Base-by-base conservation (phyloP, 1,140 invertebrate species). In the Rhynchophorus ferrugineus region DNA sequence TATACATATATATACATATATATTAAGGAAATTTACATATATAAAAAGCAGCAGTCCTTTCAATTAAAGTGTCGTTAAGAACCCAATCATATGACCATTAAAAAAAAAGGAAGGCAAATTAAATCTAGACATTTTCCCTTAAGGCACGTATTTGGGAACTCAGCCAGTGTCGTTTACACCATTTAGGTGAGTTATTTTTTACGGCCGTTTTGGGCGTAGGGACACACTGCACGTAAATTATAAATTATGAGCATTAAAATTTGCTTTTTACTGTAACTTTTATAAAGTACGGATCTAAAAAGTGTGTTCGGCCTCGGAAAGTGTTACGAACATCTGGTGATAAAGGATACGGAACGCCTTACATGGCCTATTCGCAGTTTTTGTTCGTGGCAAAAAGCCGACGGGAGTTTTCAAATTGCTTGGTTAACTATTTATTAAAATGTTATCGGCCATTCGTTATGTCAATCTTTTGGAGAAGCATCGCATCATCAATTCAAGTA, bases 1-100 rank as follows among this genome's bases (percentile, higher is more conserved):
- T 36, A 36, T 47, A 33, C 37, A 38, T 34, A 34, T 44, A 48
- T n/a, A n/a, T n/a, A n/a, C n/a, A n/a, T n/a, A n/a, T n/a, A n/a
- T n/a, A n/a, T n/a, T n/a, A n/a, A n/a, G n/a, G n/a, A n/a, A n/a
- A n/a, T n/a, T n/a, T n/a, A n/a, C n/a, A n/a, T n/a, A n/a, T n/a
- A n/a, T n/a, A 21, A 53, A 24, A 36, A 22, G 17, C 17, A 42
- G 11, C n/a, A 42, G 14, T 13, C 17, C 14, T 42, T 38, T n/a
- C n/a, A n/a, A n/a, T n/a, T n/a, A n/a, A n/a, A n/a, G n/a, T n/a
- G n/a, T n/a, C n/a, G n/a, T n/a, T n/a, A n/a, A n/a, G n/a, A n/a
- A n/a, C n/a, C n/a, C n/a, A n/a, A n/a, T n/a, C n/a, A n/a, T n/a
- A n/a, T n/a, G n/a, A n/a, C n/a, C n/a, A n/a, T n/a, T n/a, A n/a